A percentile compares a stretch with the other conserved stretches of the same genome.
phyloP scores from a whole-genome alignment of 2,113 vertebrate species.

The Sceloporus undulatus region DNA sequence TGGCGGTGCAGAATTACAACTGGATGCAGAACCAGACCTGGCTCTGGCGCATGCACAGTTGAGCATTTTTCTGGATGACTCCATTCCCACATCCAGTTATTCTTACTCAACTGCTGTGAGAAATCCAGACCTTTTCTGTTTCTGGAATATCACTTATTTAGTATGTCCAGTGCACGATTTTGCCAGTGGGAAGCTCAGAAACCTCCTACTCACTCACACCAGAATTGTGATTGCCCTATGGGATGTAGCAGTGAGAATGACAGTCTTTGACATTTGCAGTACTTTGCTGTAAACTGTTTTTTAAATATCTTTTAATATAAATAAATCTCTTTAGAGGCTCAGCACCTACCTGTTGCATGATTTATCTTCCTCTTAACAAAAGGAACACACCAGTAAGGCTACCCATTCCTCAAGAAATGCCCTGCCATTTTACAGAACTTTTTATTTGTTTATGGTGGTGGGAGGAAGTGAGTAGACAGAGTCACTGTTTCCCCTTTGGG shows the following conservation, averaged over 20 bases:
- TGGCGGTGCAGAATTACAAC: not conserved
- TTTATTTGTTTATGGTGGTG: not conserved
- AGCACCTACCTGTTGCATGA: not conserved
- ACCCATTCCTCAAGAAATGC: not conserved
- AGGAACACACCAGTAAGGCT: not conserved
- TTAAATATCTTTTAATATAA: not conserved
- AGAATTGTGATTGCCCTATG: not conserved
- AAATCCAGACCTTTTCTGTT: not conserved
- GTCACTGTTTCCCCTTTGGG: not conserved
- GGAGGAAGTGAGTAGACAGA: not conserved
- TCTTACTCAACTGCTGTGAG: too few relatives aligned
- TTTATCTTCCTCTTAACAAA: not conserved
- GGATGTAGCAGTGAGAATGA: not conserved
- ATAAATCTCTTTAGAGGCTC: not conserved
- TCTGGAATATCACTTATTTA: not conserved
- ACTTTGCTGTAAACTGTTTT: not conserved
- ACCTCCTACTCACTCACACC: not conserved
- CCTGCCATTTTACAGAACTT: not conserved
- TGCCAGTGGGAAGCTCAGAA: not conserved
- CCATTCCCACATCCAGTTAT: not conserved
- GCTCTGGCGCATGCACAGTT: not conserved
- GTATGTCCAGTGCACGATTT: not conserved
- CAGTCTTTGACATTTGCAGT: not conserved
- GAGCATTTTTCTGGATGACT: not conserved
- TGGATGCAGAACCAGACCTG: not conserved